Conservation (phyloP, 2,888 invertebrate species). For the Orthonychiurus folsomi region DNA sequence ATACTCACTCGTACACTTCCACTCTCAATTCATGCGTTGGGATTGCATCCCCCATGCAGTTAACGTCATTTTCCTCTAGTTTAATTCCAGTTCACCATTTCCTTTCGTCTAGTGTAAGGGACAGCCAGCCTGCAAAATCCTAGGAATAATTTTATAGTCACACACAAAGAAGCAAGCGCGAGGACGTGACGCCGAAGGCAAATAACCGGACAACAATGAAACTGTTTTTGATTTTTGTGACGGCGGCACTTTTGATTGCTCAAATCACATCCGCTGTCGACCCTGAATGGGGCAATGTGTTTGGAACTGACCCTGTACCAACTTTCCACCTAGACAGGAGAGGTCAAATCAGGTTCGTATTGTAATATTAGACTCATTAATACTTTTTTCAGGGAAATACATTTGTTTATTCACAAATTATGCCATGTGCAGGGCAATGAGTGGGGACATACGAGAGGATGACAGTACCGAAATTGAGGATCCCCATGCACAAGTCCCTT, state of each 20-base stretch:
- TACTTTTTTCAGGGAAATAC: not conserved
- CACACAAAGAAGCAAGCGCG: too few species aligned
- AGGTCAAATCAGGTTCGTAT: not conserved
- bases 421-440: not conserved
- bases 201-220: not conserved
- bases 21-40: not conserved
- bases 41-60: not conserved
- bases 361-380: not conserved
- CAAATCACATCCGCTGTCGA: not conserved
- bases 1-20: not conserved
- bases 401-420: too few species aligned
- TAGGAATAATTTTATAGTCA: too few species aligned
- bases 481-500: constrained; percentile 16
- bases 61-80: not conserved
- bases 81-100: too few species aligned
- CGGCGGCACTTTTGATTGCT: not conserved
- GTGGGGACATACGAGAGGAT: not conserved
- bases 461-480: not conserved
- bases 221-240: not conserved
- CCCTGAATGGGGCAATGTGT: not conserved
- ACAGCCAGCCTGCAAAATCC: too few species aligned
- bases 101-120: too few species aligned
- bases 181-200: too few species aligned
- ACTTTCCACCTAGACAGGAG: not conserved
- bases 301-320: constrained; percentile 3